phyloP scores from a whole-genome alignment of 2,888 invertebrate genomes.

The Trachelus iudaicus region DNA sequence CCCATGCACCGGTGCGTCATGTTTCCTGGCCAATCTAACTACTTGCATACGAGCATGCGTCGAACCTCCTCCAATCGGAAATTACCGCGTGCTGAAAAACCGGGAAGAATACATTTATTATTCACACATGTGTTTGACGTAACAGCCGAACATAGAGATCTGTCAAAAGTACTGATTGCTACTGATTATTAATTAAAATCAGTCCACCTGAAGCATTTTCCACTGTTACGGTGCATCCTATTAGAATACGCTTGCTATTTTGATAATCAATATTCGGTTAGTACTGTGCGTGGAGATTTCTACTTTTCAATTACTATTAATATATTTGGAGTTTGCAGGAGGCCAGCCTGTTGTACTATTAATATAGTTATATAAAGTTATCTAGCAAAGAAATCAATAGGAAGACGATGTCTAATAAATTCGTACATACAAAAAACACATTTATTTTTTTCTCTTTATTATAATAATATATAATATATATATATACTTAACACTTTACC shows the following conservation, averaged over 20 bases:
- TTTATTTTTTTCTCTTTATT: conserved; percentile 53
- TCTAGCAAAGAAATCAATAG: background rate
- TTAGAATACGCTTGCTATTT: background rate
- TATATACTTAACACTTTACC: conserved; percentile 50
- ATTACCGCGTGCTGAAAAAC: background rate
- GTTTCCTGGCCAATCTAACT: background rate
- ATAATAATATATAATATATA: conserved; percentile 37
- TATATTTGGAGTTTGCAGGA: background rate
- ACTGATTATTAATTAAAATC: background rate
- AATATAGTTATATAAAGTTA: background rate
- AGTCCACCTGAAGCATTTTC: background rate
- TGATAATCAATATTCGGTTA: background rate
- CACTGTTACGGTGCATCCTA: background rate
- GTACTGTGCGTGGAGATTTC: background rate
- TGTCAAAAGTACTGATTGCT: background rate
- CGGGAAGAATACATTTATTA: background rate
- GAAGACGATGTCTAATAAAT: conserved; percentile 25
- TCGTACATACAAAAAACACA: conserved; percentile 33
- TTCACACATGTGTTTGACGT: background rate
- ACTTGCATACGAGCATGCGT: background rate
- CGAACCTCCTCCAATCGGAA: background rate
- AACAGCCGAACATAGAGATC: background rate
- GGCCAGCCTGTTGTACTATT: background rate
- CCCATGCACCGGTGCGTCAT: background rate
- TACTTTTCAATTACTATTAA: background rate